Percentiles rank a stretch among this genome's conserved stretches.
phyloP scores from a whole-genome alignment of 2,797 vertebrate genomes.

The Phalanger gymnotis region DNA sequence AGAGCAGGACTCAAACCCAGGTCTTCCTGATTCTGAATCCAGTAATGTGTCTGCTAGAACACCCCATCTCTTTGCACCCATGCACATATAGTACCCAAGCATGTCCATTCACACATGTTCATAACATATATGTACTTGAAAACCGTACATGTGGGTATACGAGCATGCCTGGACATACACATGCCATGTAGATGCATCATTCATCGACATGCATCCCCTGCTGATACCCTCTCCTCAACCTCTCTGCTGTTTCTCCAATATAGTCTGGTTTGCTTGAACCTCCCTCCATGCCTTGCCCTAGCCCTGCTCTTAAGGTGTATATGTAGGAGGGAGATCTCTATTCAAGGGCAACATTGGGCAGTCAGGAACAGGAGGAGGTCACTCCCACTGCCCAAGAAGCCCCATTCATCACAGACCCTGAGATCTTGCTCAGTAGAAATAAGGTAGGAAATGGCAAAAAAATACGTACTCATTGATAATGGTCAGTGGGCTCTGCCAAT shows the following conservation, averaged over 20 bases:
- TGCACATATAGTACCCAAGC: neutral
- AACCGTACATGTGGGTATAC: neutral
- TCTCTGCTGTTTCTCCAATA: neutral
- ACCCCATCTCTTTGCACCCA: neutral
- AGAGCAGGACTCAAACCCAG: neutral
- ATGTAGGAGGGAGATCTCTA: neutral
- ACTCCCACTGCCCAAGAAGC: neutral
- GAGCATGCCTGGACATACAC: neutral
- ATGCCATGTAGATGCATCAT: neutral
- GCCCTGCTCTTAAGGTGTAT: neutral
- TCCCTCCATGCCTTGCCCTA: neutral
- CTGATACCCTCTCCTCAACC: neutral
- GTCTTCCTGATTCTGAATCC: neutral
- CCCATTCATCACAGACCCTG: neutral
- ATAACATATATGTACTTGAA: neutral
- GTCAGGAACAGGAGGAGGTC: neutral
- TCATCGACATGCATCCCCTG: neutral
- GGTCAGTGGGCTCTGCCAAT: neutral
- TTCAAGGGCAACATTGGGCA: neutral
- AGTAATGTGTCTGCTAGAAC: neutral
- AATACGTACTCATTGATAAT: neutral
- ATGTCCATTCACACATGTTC: neutral
- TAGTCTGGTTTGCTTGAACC: neutral
- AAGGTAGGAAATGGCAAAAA: neutral
- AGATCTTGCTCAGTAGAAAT: neutral